Evolutionary conservation across 2,888 invertebrate genomes (phyloP), one percentile per base, ranked within the genome.

Genomic region (Apomyelois bistriatella): DNA sequence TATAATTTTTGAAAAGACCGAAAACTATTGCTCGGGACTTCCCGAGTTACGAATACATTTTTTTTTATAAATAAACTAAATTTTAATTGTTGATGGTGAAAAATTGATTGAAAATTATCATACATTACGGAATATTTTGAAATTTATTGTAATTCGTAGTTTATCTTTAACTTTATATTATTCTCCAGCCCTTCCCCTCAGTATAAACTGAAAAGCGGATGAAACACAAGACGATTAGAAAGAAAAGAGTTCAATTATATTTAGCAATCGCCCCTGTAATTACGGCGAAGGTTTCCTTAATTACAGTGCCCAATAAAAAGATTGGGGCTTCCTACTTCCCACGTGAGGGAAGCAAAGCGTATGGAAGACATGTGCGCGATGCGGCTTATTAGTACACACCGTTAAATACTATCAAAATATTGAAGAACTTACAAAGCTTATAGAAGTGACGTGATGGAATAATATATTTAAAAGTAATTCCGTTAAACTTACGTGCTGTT

Each of bases 221-320:
- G 78, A 74, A 75, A 73, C 68, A 61, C 60, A 67, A 72, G 67
- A 68, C 71, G 71, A 74, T 73, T 70, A 72, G 82, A 81, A 79
- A 77, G 72, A 77, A 79, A 82, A 80, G 80, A 75, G 70, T 83
- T 80, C 68, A 83, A 89, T 88, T 89, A 90, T 87, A 86, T 90
- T 88, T 87, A 89, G 89, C 87, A 81, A 84, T 80, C 85, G 68
- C 88, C 89, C 88, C 88, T 83, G 88, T 85, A 88, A 89, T 89
- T 87, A 88, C 79, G 76, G 76, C 72, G 74, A 74, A 79, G 82
- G 83, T 79, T 88, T 88, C 82, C 81, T 83, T 89, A 89, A 89
- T 89, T 85, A 84, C 79, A 76, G 72, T 68, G 70, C 76, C 81
- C 79, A 88, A 87, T 87, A 86, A 89, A 85, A 90, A 80, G 85